Conservation (phyloP, 2,113 vertebrate species). For the Patagioenas fasciata region DNA sequence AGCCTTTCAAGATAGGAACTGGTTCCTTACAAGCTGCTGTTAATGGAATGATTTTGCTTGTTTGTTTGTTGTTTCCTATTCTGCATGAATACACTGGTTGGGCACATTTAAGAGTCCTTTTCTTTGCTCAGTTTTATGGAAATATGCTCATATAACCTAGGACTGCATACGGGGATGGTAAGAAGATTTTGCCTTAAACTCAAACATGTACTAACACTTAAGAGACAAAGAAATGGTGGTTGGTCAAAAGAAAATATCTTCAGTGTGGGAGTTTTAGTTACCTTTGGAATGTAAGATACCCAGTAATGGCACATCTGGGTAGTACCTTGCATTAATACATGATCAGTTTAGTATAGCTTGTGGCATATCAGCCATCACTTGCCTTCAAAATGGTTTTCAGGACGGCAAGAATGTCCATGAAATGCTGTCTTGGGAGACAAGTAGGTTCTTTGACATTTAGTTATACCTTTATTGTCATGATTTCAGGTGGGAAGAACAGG, state of each 20-base stretch:
- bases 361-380: neutral
- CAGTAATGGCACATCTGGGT: neutral
- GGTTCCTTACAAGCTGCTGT: neutral
- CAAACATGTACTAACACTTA: neutral
- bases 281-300: neutral
- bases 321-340: neutral
- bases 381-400: neutral
- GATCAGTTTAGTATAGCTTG: neutral
- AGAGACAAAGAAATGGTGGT: neutral
- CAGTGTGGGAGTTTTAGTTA: neutral
- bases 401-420: neutral
- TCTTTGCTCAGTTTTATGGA: neutral
- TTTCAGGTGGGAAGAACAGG: neutral
- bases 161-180: neutral
- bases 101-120: neutral
- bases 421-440: neutral
- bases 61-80: neutral
- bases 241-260: neutral
- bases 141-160: neutral
- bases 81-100: neutral
- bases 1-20: neutral
- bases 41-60: neutral
- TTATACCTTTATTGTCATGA: neutral
- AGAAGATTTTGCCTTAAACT: neutral
- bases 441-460: neutral